Percentiles rank a stretch among this genome's conserved stretches.
These are phyloP conservation scores for Charina bottae DNA, from an alignment of 2,113 vertebrate species.

Conservation along the genomic window DNA sequence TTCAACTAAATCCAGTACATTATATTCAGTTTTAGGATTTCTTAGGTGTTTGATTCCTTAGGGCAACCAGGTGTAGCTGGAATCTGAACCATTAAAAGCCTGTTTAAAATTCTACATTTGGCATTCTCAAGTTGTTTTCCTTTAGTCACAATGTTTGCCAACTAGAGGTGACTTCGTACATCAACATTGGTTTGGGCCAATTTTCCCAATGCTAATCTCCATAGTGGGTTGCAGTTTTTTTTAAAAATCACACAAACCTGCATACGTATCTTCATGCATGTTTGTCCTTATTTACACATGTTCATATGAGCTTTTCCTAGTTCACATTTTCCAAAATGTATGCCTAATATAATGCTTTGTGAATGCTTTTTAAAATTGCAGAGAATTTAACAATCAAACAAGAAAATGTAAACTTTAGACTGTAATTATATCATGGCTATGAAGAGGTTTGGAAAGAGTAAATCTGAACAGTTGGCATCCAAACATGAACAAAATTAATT, in stretches of 20 bases:
- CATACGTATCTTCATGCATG: neutral
- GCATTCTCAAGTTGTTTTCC: neutral
- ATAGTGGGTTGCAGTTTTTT: neutral
- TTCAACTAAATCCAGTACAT: conserved; percentile 49
- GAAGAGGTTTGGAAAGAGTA: neutral
- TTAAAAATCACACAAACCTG: neutral
- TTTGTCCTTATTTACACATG: neutral
- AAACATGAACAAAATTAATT: neutral
- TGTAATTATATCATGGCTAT: neutral
- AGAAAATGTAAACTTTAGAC: neutral
- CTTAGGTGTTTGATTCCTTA: conserved; percentile 52
- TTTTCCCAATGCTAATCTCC: neutral
- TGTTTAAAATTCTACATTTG: neutral
- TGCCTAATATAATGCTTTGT: neutral
- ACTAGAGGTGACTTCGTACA: neutral
- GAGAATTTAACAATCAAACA: neutral
- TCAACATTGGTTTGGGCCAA: neutral
- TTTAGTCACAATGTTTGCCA: neutral
- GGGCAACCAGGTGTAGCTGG: conserved; percentile 40
- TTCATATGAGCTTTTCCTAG: neutral
- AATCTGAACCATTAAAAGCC: conserved; percentile 46
- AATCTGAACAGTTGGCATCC: neutral
- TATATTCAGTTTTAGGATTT: conserved; percentile 58
- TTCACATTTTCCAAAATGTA: neutral
- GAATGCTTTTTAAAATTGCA: neutral